phyloP scores from a whole-genome alignment of 2,113 vertebrate genomes.

The Toxotes jaculatrix region DNA sequence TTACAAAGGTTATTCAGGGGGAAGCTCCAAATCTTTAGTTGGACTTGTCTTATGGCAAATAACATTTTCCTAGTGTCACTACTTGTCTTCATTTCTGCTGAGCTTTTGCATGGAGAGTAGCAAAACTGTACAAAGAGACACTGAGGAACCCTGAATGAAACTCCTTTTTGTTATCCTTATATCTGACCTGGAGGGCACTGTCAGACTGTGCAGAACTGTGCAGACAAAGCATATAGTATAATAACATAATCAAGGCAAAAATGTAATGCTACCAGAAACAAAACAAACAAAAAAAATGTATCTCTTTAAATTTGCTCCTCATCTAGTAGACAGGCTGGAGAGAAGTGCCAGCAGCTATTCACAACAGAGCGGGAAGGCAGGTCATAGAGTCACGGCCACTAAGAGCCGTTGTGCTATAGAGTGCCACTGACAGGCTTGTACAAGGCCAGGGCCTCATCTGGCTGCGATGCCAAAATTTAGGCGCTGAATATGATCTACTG shows the following conservation, averaged over 20 bases:
- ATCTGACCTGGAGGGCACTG: constrained; percentile 75
- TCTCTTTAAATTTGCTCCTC: constrained; percentile 75
- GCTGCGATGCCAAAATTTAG: constrained; percentile 59
- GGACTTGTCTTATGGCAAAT: constrained; percentile 3
- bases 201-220: constrained; percentile 73
- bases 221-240: constrained; percentile 70
- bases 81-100: constrained; percentile 38
- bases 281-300: constrained; percentile 24
- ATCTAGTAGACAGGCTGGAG: constrained; percentile 79
- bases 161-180: constrained; percentile 72
- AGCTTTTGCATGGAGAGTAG: constrained; percentile 52
- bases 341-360: constrained; percentile 83
- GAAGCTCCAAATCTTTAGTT: constrained; percentile 3
- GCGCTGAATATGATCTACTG: constrained; percentile 42
- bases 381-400: constrained; percentile 84
- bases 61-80: constrained; percentile 19
- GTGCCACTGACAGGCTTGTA: constrained; percentile 78
- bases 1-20: constrained; percentile 37
- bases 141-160: constrained; percentile 68
- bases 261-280: constrained; percentile 56
- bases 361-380: constrained; percentile 79
- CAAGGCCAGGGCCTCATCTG: constrained; percentile 75
- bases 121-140: constrained; percentile 43
- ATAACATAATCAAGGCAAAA: constrained; percentile 81
- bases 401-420: constrained; percentile 81